These are phyloP conservation scores for Heliothis subflexa DNA, from an alignment of 1,140 invertebrate genomes.

Conservation along the genomic window DNA sequence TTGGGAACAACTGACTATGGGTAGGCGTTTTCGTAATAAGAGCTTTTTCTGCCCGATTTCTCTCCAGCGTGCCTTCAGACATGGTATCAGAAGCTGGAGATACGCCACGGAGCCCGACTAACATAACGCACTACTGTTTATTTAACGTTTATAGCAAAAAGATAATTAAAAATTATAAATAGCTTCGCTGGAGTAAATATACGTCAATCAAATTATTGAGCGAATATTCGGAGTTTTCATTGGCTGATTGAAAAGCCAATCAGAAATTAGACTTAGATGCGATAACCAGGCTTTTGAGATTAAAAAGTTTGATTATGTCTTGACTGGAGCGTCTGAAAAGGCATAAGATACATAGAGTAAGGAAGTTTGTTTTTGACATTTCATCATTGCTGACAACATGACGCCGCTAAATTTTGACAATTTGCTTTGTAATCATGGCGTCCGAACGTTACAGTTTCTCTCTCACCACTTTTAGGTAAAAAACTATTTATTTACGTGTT, in stretches of 20 bases:
- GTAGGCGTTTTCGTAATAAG: conserved; percentile 75
- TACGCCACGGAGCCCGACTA: conserved; percentile 50
- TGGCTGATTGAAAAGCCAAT: conserved; percentile 65
- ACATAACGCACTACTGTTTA: conserved; percentile 59
- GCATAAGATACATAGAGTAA: neutral
- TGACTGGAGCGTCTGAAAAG: neutral
- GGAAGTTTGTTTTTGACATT: conserved; percentile 35
- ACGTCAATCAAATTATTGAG: conserved; percentile 78
- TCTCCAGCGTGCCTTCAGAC: conserved; percentile 76
- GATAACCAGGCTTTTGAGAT: neutral
- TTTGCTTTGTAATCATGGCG: conserved; percentile 91
- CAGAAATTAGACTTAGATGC: neutral
- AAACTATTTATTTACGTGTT: conserved; percentile 60
- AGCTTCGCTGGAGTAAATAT: conserved; percentile 55
- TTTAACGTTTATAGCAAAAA: conserved; percentile 44
- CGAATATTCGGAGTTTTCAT: conserved; percentile 61
- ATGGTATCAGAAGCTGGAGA: conserved; percentile 77
- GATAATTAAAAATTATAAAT: conserved; percentile 70
- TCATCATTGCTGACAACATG: conserved; percentile 56
- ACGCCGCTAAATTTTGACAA: conserved; percentile 70
- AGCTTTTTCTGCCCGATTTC: conserved; percentile 76
- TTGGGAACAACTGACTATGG: conserved; percentile 67
- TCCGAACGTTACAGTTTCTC: conserved; percentile 99
- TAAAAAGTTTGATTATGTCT: neutral
- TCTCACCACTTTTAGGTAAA: conserved; percentile 98